Conservation (phyloP, 2,888 invertebrate genomes). For the Agriopis leucophaearia region DNA sequence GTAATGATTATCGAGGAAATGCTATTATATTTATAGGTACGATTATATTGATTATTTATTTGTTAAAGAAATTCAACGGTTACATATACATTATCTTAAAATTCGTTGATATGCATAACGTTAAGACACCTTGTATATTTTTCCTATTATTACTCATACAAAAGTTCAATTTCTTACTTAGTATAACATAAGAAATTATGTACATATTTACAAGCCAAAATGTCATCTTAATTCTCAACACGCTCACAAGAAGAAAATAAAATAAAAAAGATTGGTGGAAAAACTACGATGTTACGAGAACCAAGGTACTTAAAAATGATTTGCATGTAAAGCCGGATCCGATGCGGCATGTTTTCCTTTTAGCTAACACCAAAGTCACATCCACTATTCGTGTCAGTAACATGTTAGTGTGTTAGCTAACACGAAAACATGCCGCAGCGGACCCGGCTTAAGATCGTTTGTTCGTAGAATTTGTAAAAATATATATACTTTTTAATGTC, state of each 20-base stretch:
- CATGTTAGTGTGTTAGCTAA: no score
- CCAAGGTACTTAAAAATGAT: background rate
- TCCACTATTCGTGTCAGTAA: no score
- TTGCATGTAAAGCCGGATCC: no score
- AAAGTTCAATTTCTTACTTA: constrained; percentile 63
- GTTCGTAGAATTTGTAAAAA: no score
- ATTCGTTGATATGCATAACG: constrained; percentile 86
- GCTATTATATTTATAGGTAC: constrained; percentile 32
- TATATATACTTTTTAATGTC: no score
- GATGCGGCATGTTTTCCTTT: no score
- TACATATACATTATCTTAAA: constrained; percentile 62
- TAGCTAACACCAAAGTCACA: no score
- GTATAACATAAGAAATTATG: constrained; percentile 57
- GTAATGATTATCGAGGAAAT: constrained; percentile 26
- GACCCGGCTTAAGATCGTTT: no score
- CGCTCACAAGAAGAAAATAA: constrained; percentile 4
- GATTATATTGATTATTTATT: constrained; percentile 38
- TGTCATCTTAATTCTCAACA: constrained; percentile 23
- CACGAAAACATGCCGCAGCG: no score
- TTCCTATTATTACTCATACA: constrained; percentile 74
- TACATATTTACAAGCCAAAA: constrained; percentile 77
- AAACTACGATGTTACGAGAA: background rate
- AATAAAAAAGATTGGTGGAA: background rate
- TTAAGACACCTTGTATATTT: constrained; percentile 84
- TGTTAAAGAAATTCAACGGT: constrained; percentile 42